Base-by-base conservation (phyloP, 2,797 vertebrate genomes). In the Heliangelus exortis region DNA sequence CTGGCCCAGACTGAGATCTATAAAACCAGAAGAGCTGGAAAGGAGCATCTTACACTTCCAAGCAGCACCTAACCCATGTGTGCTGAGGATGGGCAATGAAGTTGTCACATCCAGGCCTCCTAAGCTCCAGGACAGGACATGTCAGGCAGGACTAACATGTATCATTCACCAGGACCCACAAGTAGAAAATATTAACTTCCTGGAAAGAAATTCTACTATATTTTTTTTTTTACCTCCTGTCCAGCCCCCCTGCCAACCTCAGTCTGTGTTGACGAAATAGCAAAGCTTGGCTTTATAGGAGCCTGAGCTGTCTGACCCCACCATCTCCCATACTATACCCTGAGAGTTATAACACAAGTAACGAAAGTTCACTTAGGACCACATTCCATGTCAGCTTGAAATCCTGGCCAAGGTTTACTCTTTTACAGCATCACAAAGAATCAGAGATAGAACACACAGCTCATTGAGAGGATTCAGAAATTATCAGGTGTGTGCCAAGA, bases 81-180 rank as follows among this genome's bases (percentile, higher is more conserved):
- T 16, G 25, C 45, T n/a, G 39, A 45, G 59, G 31, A 39, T 5
- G 12, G 33, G 21, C 39, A 43, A 33, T 0, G 5, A 65, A 65
- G 18, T 18, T 31, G 57, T 6, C 31, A 15, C 19, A 58, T 14
- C 29, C 68, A 47, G n/a, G 39, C 9, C 18, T 51, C 31, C 73
- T 66, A 28, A 41, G 57, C 66, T 25, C 18, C 15, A 2, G 8
- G 33, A 20, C 26, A 58, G 51, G 36, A 19, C 34, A 14, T 3
- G 7, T 5, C 15, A 6, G 1, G 1, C 1, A 1, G 33, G 19
- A 41, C 12, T 36, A 47, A 41, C 18, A 26, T 36, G 55, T 7
- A 15, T 33, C 13, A 9, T 17, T 43, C 41, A 20, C 17, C n/a
- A 36, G 41, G 10, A 25, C 36, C 34, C 36, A 29, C 25, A 10